Base-by-base conservation (phyloP, 2,797 vertebrate species). In the Anomalospiza imberbis region DNA sequence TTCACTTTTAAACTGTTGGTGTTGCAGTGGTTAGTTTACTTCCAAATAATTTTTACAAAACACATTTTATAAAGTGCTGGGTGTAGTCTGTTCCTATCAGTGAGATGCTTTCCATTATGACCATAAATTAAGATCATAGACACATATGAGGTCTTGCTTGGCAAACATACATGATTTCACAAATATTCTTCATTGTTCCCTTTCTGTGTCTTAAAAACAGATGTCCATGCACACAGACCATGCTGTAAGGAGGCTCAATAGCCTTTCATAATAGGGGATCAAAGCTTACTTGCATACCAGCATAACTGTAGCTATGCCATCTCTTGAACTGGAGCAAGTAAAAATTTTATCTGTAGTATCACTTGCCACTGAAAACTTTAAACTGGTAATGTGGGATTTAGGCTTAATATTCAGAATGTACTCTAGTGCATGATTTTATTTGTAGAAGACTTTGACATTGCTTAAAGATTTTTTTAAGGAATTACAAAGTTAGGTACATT, bases 201-300 rank as follows among this genome's bases (percentile, higher is more conserved):
- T 71, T 57, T 47, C 76, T 89, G 22, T 86, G 79, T 90, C 82
- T 90, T 85, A 81, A 91, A 91, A 95, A 61, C 90, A 95, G 83
- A 95, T 92, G 92, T 93, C 76, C 3, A 0, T 88, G 72, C 62
- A 28, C 65, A 36, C 32, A 86, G 71, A 34, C 12, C 14, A 6
- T 67, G 72, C 47, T 26, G 1, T 58, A 77, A 70, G 68, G 44
- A 89, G 79, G 34, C 71, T 93, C 68, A 71, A 0, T 18, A 74
- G 29, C 38, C 77, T 90, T 95, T 93, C 67, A 1, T 68, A 74
- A 55, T 4, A 78, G 24, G 40, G 29, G 38, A 94, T 36, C 57
- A 74, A 61, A 89, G 45, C 47, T 75, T 72, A 40, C 10, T 85
- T 74, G 50, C 58, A 10, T 67, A 36, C 12, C 40, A n/a, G 9